These are phyloP conservation scores for Bombus turneri DNA, from an alignment of 1,140 invertebrate genomes.

Conservation along the genomic window DNA sequence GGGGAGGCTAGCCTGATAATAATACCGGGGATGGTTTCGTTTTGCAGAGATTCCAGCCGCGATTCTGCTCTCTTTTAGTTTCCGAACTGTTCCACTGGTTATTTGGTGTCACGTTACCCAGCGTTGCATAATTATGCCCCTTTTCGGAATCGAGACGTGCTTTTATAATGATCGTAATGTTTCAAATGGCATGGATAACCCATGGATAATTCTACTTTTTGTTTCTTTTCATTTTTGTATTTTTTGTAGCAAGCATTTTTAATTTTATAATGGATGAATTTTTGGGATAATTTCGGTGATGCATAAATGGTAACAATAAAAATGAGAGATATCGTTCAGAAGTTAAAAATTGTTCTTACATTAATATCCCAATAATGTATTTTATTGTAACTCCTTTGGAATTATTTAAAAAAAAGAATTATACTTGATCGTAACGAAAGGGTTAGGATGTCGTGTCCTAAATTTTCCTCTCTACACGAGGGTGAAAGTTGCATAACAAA, in stretches of 20 bases:
- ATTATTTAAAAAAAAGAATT: too few relatives aligned
- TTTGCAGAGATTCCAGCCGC: constrained; percentile 3
- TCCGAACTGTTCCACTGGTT: not conserved
- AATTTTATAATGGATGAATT: too few relatives aligned
- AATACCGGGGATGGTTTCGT: constrained; percentile 20
- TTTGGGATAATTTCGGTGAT: too few relatives aligned
- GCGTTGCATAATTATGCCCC: not conserved
- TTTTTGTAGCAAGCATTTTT: too few relatives aligned
- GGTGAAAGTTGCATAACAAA: constrained; percentile 26
- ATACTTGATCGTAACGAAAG: not conserved
- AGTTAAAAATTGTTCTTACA: not conserved
- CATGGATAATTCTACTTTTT: too few relatives aligned
- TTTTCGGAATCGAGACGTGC: too few relatives aligned
- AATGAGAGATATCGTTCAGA: not conserved
- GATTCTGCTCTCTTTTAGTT: constrained; percentile 8
- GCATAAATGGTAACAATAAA: not conserved
- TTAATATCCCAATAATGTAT: not conserved
- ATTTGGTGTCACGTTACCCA: not conserved
- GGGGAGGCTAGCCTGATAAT: not conserved
- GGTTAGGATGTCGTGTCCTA: not conserved
- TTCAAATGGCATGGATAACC: too few relatives aligned
- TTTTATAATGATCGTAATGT: too few relatives aligned
- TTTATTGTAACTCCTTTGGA: not conserved
- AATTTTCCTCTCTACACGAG: constrained; percentile 1
- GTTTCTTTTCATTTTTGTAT: too few relatives aligned